These are phyloP conservation scores for Salvelinus namaycush DNA, from an alignment of 2,113 vertebrate species.

Conservation along the genomic window DNA sequence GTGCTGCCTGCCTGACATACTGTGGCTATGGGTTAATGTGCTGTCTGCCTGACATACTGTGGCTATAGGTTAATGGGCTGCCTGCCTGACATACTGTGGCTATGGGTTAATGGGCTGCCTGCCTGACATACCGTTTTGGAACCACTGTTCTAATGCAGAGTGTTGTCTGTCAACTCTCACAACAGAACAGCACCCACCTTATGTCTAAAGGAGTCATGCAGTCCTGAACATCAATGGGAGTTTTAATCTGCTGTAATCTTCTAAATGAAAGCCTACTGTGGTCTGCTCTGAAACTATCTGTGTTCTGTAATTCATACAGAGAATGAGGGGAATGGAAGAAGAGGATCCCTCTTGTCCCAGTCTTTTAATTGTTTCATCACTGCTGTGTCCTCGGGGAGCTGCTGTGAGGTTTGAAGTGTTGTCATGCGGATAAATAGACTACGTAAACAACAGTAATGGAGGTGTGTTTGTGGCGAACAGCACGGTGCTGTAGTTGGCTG, in stretches of 20 bases:
- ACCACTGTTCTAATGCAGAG: constrained; percentile 59
- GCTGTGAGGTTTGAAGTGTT: constrained; percentile 57
- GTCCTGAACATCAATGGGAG: constrained; percentile 56
- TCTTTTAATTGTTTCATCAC: constrained; percentile 68
- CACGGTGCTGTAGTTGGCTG: constrained; percentile 32
- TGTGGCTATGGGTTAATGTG: constrained; percentile 79
- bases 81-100: constrained; percentile 54
- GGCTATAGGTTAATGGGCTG: constrained; percentile 82
- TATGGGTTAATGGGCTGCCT: constrained; percentile 79
- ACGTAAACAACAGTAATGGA: constrained; percentile 63
- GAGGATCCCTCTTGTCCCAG: constrained; percentile 9
- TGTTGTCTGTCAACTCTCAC: constrained; percentile 70
- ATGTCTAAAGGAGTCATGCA: constrained; percentile 44
- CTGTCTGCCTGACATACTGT: constrained; percentile 64
- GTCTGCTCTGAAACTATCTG: constrained; percentile 38
- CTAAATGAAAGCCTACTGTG: constrained; percentile 61
- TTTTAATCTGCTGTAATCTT: constrained; percentile 70
- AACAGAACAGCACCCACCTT: constrained; percentile 39
- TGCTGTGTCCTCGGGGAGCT: constrained; percentile 56
- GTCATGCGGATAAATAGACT: constrained; percentile 68
- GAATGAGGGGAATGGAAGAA: neutral
- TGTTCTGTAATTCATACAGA: constrained; percentile 37
- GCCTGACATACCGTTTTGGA: constrained; percentile 35
- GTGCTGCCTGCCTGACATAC: constrained; percentile 70
- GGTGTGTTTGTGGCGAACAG: constrained; percentile 45